Percentiles rank a stretch among this genome's conserved stretches.
Conservation (phyloP, 2,797 vertebrate genomes). For the Cichlasoma orientale region DNA sequence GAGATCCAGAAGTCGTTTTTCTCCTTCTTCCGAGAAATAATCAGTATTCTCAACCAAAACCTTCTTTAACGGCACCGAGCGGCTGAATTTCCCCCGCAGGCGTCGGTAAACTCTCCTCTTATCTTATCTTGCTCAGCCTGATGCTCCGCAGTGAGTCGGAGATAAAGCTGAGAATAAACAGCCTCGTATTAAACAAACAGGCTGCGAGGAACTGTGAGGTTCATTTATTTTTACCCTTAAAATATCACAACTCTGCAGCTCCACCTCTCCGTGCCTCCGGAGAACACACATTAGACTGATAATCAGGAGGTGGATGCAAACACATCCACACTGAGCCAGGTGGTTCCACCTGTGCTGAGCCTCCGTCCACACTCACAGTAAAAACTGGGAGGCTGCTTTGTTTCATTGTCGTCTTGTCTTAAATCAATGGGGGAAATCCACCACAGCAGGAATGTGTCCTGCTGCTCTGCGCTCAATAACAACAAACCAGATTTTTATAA, state of each 20-base stretch:
- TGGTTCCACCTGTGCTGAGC: not conserved
- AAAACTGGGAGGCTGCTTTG: not conserved
- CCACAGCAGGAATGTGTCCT: not conserved
- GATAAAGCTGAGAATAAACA: not conserved
- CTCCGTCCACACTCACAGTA: not conserved
- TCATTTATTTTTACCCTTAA: not conserved
- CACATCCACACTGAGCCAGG: not conserved
- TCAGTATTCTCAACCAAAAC: not conserved
- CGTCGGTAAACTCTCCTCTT: not conserved
- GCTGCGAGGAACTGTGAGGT: not conserved
- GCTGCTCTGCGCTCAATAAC: not conserved
- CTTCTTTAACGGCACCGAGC: not conserved
- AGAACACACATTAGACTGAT: not conserved
- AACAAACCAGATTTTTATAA: not conserved
- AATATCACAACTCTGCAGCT: not conserved
- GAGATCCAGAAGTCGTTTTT: too few species aligned
- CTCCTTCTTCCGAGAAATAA: too few species aligned
- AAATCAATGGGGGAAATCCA: not conserved
- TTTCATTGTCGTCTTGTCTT: not conserved
- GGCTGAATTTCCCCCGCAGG: not conserved
- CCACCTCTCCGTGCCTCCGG: not conserved
- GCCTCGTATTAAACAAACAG: not conserved
- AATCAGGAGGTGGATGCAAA: not conserved
- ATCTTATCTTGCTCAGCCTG: not conserved
- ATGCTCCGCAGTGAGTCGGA: not conserved